Percentiles rank a stretch among this genome's conserved stretches.
Conservation (phyloP, 1,140 invertebrate genomes). For the Cyrtorhinus lividipennis region DNA sequence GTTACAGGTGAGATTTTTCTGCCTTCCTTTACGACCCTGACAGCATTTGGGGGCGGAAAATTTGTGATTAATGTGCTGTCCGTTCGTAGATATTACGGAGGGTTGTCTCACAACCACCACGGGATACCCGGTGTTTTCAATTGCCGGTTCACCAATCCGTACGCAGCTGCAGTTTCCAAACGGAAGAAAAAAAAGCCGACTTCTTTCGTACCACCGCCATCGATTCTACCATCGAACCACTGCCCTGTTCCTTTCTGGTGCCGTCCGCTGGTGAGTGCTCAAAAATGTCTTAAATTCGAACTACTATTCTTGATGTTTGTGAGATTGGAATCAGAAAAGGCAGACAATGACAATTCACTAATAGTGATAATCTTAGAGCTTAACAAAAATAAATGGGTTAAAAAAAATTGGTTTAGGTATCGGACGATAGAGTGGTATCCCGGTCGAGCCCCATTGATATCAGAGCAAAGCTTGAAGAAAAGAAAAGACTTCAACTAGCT, state of each 20-base stretch:
- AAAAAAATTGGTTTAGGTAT: no score
- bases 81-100: conserved; percentile 18
- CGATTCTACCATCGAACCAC: conserved; percentile 27
- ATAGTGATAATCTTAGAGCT: conserved; percentile 25
- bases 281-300: not conserved
- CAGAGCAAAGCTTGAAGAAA: conserved; percentile 72
- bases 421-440: conserved; percentile 28
- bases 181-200: conserved; percentile 83
- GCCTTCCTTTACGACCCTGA: no score
- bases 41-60: no score
- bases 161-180: conserved; percentile 38
- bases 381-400: no score
- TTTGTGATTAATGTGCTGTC: no score
- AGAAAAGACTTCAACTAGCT: conserved; percentile 72
- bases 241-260: conserved; percentile 63
- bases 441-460: conserved; percentile 66
- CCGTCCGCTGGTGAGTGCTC: conserved; percentile 43
- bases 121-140: conserved; percentile 75
- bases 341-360: conserved; percentile 24
- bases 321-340: no score
- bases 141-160: conserved; percentile 66
- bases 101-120: conserved; percentile 28
- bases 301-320: conserved; percentile 31
- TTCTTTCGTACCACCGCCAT: conserved; percentile 65
- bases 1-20: not conserved